Evolutionary conservation across 2,888 invertebrate species (phyloP).

Genomic region (Ecliptopera silaceata): DNA sequence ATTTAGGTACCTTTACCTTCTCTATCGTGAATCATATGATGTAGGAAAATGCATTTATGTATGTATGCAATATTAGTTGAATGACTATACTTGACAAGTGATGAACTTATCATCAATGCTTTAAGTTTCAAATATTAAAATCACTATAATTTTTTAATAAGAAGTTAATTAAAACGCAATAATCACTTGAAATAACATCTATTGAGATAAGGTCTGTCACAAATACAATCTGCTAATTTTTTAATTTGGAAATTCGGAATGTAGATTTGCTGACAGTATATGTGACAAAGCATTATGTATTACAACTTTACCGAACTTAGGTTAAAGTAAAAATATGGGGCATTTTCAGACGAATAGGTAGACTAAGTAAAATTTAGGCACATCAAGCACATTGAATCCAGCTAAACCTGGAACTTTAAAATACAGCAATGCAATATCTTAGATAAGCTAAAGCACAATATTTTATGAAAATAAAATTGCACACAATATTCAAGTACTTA

Average conservation of each 20-base stretch:
- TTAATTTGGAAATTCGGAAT: constrained; percentile 46
- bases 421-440: constrained; percentile 5
- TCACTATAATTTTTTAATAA: neutral
- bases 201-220: constrained; percentile 48
- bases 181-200: constrained; percentile 44
- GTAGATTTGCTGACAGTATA: constrained; percentile 39
- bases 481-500: constrained; percentile 1
- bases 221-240: constrained; percentile 36
- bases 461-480: neutral
- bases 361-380: neutral
- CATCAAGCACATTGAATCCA: constrained; percentile 9
- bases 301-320: constrained; percentile 16
- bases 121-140: too few species aligned
- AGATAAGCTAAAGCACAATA: constrained; percentile 2
- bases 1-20: too few species aligned
- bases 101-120: too few species aligned
- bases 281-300: constrained; percentile 36
- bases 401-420: neutral
- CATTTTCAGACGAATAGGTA: constrained; percentile 8
- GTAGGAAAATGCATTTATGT: too few species aligned
- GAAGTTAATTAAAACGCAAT: constrained; percentile 10
- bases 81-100: too few species aligned
- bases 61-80: too few species aligned
- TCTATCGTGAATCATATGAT: too few species aligned
- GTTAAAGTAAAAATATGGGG: constrained; percentile 16